Conservation (phyloP, 2,113 vertebrate genomes). For the Rhynchopsitta pachyrhyncha region DNA sequence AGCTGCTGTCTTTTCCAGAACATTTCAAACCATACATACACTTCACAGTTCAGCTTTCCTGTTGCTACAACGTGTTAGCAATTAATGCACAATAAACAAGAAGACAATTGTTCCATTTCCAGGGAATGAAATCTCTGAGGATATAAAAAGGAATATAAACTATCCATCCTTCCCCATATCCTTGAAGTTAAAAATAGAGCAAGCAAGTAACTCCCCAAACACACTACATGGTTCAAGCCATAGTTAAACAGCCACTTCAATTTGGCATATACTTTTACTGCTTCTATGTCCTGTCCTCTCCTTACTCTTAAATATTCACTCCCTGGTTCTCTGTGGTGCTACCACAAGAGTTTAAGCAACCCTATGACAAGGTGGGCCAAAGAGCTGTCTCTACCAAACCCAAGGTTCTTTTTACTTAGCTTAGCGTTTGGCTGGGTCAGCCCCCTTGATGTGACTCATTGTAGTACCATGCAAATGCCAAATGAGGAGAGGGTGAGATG, state of each 20-base stretch:
- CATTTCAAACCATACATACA: background rate
- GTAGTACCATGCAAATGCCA: constrained; percentile 28
- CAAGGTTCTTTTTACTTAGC: background rate
- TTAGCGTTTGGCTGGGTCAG: background rate
- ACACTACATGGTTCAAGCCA: background rate
- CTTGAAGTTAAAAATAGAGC: background rate
- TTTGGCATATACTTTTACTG: background rate
- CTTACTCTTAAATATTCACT: background rate
- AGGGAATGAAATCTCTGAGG: constrained; percentile 43
- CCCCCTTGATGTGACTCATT: constrained; percentile 16
- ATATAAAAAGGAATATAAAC: constrained; percentile 14
- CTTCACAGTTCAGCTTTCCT: background rate
- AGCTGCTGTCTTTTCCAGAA: constrained; percentile 13
- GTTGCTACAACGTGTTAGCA: constrained; percentile 46
- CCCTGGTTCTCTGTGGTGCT: background rate
- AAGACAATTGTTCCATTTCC: constrained; percentile 39
- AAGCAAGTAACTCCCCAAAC: background rate
- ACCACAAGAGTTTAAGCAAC: background rate
- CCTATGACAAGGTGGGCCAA: background rate
- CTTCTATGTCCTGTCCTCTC: background rate
- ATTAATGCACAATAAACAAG: constrained; percentile 53
- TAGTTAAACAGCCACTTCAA: background rate
- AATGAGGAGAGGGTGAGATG: constrained; percentile 51
- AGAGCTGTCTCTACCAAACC: background rate
- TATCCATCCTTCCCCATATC: background rate